Percentiles rank a stretch among this genome's conserved stretches.
Evolutionary conservation across 2,797 vertebrate species (phyloP).

Genomic region (Oryzias dopingdopingensis): DNA sequence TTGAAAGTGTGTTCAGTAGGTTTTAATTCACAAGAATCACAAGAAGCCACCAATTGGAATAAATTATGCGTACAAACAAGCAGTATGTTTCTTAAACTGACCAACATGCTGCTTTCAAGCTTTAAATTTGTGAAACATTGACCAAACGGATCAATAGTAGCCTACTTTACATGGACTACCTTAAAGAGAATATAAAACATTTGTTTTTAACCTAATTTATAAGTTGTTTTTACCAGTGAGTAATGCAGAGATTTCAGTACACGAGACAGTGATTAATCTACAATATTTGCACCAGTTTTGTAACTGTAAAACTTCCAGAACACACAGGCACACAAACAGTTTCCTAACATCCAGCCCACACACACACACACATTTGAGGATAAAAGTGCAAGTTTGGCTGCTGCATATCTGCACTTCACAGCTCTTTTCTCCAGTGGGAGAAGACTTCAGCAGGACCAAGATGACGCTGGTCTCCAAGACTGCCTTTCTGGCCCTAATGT

Average conservation of each 20-base stretch:
- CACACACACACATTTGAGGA: slow-evolving; percentile 14
- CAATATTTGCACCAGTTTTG: slow-evolving; percentile 25
- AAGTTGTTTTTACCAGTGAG: too few relatives aligned
- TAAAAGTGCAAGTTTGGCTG: slow-evolving; percentile 49
- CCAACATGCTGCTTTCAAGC: neutral
- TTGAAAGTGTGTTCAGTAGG: too few relatives aligned
- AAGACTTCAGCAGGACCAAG: slow-evolving; percentile 29
- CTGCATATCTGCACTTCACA: slow-evolving; percentile 14
- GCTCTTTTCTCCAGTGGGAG: slow-evolving; percentile 18
- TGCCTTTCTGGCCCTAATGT: slow-evolving; percentile 51
- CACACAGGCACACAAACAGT: slow-evolving; percentile 7
- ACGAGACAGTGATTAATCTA: neutral
- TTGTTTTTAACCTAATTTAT: neutral
- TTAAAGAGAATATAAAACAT: neutral
- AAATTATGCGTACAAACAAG: neutral
- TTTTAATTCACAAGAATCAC: neutral
- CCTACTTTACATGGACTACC: neutral
- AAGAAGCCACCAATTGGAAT: slow-evolving; percentile 5
- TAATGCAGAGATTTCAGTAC: too few relatives aligned
- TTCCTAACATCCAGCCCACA: slow-evolving; percentile 16
- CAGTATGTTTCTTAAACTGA: neutral
- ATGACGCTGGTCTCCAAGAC: slow-evolving; percentile 62
- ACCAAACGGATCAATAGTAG: slow-evolving; percentile 19
- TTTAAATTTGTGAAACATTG: slow-evolving; percentile 10
- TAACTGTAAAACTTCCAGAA: slow-evolving; percentile 35